Conservation (phyloP, 2,888 invertebrate genomes). For the Pardosa pseudoannulata region DNA sequence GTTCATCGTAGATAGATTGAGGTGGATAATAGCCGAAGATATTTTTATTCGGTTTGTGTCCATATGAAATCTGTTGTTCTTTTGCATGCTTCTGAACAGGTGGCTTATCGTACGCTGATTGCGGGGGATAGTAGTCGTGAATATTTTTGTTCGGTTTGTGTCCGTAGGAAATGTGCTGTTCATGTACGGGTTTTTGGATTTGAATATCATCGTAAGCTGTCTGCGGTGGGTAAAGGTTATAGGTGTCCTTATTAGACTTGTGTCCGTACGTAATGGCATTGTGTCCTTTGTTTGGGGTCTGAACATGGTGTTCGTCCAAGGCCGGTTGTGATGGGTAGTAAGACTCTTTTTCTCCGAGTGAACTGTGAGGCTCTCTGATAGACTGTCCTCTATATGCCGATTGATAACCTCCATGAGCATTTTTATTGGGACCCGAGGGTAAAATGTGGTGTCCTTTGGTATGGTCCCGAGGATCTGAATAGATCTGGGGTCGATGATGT, state of each 20-base stretch:
- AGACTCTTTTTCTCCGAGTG: not conserved
- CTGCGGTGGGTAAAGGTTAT: constrained; percentile 32
- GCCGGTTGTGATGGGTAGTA: too few species aligned
- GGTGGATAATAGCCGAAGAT: constrained; percentile 52
- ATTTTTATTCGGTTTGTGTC: constrained; percentile 14
- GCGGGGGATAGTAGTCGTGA: not conserved
- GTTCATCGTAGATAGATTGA: constrained; percentile 35
- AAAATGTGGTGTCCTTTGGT: too few species aligned
- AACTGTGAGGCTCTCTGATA: not conserved
- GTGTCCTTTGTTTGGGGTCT: not conserved
- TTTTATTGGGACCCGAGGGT: too few species aligned
- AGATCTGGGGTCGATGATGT: not conserved
- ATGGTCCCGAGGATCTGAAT: not conserved
- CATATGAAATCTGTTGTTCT: not conserved
- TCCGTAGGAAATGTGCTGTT: not conserved
- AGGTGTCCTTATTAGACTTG: constrained; percentile 28
- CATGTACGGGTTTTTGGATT: not conserved
- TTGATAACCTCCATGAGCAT: not conserved
- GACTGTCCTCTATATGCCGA: not conserved
- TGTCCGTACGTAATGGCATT: too few species aligned
- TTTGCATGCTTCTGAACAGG: not conserved
- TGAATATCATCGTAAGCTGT: constrained; percentile 9
- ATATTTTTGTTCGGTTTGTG: not conserved
- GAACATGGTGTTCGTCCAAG: too few species aligned
- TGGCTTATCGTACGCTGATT: not conserved